phyloP scores from a whole-genome alignment of 2,113 vertebrate species.

The Vombatus ursinus region DNA sequence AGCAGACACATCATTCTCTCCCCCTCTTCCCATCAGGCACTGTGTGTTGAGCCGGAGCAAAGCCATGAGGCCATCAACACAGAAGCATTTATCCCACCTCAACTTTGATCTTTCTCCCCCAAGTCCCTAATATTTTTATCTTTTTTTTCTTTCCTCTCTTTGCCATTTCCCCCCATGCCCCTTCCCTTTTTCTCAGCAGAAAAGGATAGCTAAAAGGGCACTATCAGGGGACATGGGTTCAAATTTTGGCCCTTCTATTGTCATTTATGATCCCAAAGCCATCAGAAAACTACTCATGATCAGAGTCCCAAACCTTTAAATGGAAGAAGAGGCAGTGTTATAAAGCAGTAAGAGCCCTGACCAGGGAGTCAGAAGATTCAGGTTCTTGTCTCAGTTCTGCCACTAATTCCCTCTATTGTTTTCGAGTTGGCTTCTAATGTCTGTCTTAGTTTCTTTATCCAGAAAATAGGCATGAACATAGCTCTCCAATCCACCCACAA shows the following conservation, averaged over 20 bases:
- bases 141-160: neutral
- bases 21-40: slow-evolving; percentile 4
- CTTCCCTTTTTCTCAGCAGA: neutral
- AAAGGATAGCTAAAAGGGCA: neutral
- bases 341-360: neutral
- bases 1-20: slow-evolving; percentile 38
- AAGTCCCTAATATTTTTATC: neutral
- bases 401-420: neutral
- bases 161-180: no score
- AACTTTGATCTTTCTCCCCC: neutral
- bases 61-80: slow-evolving; percentile 5
- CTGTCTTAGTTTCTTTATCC: neutral
- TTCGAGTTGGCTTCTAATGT: neutral
- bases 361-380: neutral
- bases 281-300: neutral
- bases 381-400: neutral
- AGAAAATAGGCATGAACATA: neutral
- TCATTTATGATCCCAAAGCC: neutral
- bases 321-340: neutral
- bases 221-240: neutral
- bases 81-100: neutral
- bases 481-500: neutral
- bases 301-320: neutral
- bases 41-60: neutral
- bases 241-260: neutral